Base-by-base conservation (phyloP, 1,140 invertebrate genomes). In the Calliopsis andreniformis region DNA sequence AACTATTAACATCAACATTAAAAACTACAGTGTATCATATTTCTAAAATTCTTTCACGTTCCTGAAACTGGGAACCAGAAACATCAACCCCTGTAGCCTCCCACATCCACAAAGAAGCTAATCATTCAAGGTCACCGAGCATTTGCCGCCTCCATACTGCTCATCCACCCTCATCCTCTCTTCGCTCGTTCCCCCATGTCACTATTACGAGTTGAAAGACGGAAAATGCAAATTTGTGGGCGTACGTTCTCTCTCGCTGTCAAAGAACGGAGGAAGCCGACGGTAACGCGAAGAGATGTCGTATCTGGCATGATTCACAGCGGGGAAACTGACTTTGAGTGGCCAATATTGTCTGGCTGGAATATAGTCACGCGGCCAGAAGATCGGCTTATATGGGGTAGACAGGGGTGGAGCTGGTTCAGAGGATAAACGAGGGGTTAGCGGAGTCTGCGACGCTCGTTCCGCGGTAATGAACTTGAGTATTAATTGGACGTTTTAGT, bases 401-500 rank as follows among this genome's bases (percentile, higher is more conserved):
- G n/a, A n/a, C 12, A 35, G 56, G 56, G 55, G 2, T 39, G 32
- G 55, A 39, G 56, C 56, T 59, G 32, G 32, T 59, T 59, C 56
- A 39, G 32, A 20, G 56, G 56, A 59, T 59, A 59, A 59, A 59
- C 56, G 56, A 59, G 30, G 56, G 56, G 32, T 59, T 59, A 59
- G 28, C n/a, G 56, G 56, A 59, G 56, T 59, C 56, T 59, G 56
- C 56, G 56, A 59, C 56, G 56, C 32, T 59, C 56, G 56, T 39
- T 59, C 32, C 56, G 56, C 56, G 56, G 56, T 59, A 59, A 59
- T 59, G 56, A 59, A 59, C 32, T 59, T 59, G 18, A 23, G 56
- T 59, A 59, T 59, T 59, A 59, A 59, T 59, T 59, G 56, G 56
- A 59, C 56, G 56, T 58, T 58, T 58, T 39, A 58, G 56, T 39